Percentiles rank a stretch among this genome's conserved stretches.
phyloP scores from a whole-genome alignment of 2,113 vertebrate species.

The Takifugu bimaculatus region DNA sequence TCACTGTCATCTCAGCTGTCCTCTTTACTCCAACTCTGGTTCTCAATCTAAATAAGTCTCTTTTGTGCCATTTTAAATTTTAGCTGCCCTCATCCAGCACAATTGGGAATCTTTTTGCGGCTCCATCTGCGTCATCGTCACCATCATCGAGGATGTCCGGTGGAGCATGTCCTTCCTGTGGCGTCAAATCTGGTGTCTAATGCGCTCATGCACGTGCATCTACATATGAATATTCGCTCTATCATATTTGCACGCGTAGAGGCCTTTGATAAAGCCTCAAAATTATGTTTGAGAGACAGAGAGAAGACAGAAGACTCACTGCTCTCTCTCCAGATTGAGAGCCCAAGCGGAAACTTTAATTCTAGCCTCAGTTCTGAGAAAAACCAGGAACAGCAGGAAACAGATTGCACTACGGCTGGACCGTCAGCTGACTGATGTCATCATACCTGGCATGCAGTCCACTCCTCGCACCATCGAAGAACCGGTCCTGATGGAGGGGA shows the following conservation, averaged over 20 bases:
- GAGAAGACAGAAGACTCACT: too few species aligned
- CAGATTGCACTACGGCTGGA: too few species aligned
- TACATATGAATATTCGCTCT: constrained; percentile 15
- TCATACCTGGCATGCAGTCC: constrained; percentile 88
- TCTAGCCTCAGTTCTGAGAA: too few species aligned
- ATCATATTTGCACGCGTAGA: not conserved
- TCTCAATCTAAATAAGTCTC: too few species aligned
- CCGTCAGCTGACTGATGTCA: not conserved
- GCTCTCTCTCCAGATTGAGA: too few species aligned
- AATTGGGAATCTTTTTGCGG: not conserved
- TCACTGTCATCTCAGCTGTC: too few species aligned
- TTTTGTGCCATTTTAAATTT: too few species aligned
- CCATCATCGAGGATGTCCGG: constrained; percentile 33
- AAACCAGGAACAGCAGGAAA: too few species aligned
- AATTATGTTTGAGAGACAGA: too few species aligned
- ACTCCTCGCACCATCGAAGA: constrained; percentile 57
- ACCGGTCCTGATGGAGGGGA: constrained; percentile 59
- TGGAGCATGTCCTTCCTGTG: constrained; percentile 49
- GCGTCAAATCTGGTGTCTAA: constrained; percentile 52
- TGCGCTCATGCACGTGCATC: constrained; percentile 29
- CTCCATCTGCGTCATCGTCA: constrained; percentile 37
- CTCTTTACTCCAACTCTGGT: too few species aligned
- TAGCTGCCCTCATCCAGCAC: too few species aligned
- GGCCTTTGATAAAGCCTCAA: not conserved
- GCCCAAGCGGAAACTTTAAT: too few species aligned